Evolutionary conservation across 2,888 invertebrate genomes (phyloP).

Genomic region (Ophion ellenae): DNA sequence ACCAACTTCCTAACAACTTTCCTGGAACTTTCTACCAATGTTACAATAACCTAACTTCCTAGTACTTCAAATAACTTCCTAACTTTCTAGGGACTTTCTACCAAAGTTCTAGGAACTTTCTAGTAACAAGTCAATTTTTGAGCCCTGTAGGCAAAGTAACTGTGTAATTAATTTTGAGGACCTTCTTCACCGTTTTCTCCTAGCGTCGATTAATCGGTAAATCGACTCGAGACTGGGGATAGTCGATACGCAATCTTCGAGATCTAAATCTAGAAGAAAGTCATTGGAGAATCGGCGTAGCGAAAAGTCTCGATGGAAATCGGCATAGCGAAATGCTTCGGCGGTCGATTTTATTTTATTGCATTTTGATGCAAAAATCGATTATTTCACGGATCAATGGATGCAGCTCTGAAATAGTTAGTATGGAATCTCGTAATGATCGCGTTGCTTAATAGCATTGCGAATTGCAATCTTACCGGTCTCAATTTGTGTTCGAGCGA

Average conservation of each 20-base stretch:
- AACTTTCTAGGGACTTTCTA: too few species aligned
- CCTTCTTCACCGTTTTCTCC: too few species aligned
- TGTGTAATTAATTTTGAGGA: too few species aligned
- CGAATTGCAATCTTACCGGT: slow-evolving; percentile 28
- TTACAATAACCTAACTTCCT: too few species aligned
- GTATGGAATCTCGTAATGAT: slow-evolving; percentile 14
- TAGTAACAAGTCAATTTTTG: too few species aligned
- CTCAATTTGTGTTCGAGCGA: not conserved
- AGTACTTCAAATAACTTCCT: too few species aligned
- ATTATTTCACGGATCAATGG: slow-evolving; percentile 45
- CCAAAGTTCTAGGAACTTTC: too few species aligned
- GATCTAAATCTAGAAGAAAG: slow-evolving; percentile 17
- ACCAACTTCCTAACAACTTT: too few species aligned
- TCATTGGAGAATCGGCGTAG: slow-evolving; percentile 5
- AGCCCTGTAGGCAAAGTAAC: too few species aligned
- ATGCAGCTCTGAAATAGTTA: slow-evolving; percentile 21
- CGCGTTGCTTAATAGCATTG: slow-evolving; percentile 38
- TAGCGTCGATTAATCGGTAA: too few species aligned
- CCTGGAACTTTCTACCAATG: too few species aligned
- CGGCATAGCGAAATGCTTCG: not conserved
- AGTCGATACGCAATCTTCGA: slow-evolving; percentile 16
- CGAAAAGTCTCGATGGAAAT: slow-evolving; percentile 17
- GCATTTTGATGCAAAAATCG: slow-evolving; percentile 26
- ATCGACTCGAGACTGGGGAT: too few species aligned
- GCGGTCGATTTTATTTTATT: not conserved